Conservation (phyloP, 2,113 vertebrate genomes). For the Furnarius figulus region DNA sequence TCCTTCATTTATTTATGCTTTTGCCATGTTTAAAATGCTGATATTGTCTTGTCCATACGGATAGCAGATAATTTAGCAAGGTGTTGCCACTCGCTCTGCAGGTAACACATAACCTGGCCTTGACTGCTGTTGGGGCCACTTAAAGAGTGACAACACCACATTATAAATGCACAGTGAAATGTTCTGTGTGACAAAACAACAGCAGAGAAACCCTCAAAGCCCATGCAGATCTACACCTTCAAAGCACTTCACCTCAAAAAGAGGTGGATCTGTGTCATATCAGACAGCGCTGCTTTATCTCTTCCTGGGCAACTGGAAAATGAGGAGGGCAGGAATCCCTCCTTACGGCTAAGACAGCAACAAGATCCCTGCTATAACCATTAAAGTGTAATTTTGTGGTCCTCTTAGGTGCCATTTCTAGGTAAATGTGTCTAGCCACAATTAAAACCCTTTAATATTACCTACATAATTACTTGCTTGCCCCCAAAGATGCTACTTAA, state of each 20-base stretch:
- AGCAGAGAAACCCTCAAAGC: neutral
- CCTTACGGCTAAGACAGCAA: neutral
- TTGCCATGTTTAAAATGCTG: neutral
- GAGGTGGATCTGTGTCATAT: neutral
- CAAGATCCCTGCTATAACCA: constrained; percentile 33
- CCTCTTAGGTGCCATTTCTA: constrained; percentile 46
- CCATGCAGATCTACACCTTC: neutral
- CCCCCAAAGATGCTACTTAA: neutral
- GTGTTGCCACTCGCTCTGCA: neutral
- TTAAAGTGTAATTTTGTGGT: constrained; percentile 32
- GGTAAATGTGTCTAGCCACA: constrained; percentile 34
- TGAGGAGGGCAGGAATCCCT: neutral
- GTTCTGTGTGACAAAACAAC: neutral
- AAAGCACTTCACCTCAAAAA: neutral
- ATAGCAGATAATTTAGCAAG: neutral
- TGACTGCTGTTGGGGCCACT: neutral
- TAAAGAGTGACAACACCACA: neutral
- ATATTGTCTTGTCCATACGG: neutral
- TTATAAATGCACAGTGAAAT: neutral
- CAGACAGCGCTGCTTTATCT: neutral
- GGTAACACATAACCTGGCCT: neutral
- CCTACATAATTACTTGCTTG: constrained; percentile 27
- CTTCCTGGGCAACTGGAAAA: neutral
- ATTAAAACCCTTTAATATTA: constrained; percentile 52
- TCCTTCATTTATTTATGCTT: neutral